phyloP scores from a whole-genome alignment of 2,113 vertebrate genomes.

The Ictalurus punctatus region DNA sequence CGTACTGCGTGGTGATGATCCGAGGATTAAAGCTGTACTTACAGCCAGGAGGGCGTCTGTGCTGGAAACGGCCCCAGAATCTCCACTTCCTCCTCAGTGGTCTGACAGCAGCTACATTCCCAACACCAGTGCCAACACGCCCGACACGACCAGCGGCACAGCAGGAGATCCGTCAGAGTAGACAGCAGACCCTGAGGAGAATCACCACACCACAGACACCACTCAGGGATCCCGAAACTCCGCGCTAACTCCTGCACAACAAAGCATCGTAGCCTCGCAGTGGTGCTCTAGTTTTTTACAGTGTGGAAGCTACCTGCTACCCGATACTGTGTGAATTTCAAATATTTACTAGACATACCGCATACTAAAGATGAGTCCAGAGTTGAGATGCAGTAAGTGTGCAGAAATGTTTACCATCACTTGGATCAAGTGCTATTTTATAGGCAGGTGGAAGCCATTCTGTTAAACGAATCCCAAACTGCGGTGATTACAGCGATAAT shows the following conservation, averaged over 20 bases:
- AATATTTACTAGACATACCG: not conserved
- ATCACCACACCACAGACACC: not conserved
- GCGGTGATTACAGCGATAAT: not conserved
- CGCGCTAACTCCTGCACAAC: not conserved
- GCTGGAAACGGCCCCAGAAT: conserved; percentile 90
- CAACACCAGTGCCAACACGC: conserved; percentile 82
- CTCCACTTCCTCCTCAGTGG: conserved; percentile 86
- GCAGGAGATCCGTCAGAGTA: conserved; percentile 81
- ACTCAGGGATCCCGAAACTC: not conserved
- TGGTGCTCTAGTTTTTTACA: too few species aligned
- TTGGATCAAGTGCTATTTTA: not conserved
- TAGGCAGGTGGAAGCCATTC: not conserved
- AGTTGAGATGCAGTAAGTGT: not conserved
- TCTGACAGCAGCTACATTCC: conserved; percentile 83
- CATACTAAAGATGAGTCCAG: not conserved
- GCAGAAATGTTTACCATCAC: not conserved
- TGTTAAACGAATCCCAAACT: not conserved
- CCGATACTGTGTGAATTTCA: not conserved
- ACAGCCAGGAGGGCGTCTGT: conserved; percentile 80
- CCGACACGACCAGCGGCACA: conserved; percentile 83
- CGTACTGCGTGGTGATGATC: too few species aligned
- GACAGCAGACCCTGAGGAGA: conserved; percentile 80
- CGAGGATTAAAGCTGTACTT: conserved; percentile 63
- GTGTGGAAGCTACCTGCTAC: too few species aligned
- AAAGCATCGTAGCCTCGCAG: not conserved